Evolutionary conservation across 35 echinoderm and acorn worm species (phyloP).

Genomic region (Hemicentrotus pulcherrimus): DNA sequence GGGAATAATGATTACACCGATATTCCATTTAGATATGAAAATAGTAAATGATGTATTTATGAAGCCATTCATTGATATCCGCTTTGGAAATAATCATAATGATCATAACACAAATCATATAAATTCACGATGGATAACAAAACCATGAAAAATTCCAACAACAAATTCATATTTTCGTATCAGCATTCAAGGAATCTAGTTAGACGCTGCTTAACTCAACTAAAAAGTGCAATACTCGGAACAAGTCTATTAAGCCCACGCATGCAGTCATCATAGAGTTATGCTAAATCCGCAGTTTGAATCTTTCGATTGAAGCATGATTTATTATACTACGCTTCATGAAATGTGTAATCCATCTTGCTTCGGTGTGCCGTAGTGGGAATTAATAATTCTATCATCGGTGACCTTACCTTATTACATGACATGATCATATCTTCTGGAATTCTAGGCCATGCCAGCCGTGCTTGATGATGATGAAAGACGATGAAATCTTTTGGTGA

Average conservation of each 20-base stretch:
- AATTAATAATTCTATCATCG: slow-evolving; percentile 14
- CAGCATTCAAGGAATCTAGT: too few relatives aligned
- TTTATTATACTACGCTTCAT: slow-evolving; percentile 13
- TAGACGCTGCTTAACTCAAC: not conserved
- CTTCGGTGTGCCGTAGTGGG: not conserved
- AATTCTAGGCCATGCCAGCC: not conserved
- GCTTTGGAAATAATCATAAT: too few relatives aligned
- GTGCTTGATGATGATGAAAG: not conserved
- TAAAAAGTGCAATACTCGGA: not conserved
- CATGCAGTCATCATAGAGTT: not conserved
- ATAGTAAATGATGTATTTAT: too few relatives aligned
- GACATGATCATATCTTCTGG: not conserved
- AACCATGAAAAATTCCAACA: too few relatives aligned
- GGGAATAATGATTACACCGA: too few relatives aligned
- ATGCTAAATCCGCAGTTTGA: not conserved
- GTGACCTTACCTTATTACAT: not conserved
- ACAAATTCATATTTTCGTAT: too few relatives aligned
- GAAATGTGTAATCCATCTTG: slow-evolving; percentile 3
- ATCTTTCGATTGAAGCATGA: not conserved
- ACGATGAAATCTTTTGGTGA: not conserved
- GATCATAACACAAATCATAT: too few relatives aligned
- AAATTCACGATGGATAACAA: too few relatives aligned
- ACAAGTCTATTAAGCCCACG: not conserved
- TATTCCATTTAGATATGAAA: too few relatives aligned
- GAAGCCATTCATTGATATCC: too few relatives aligned